A percentile compares a stretch with the other conserved stretches of the same genome.
phyloP scores from a whole-genome alignment of 2,888 invertebrate species.

The Schizaphis graminum region DNA sequence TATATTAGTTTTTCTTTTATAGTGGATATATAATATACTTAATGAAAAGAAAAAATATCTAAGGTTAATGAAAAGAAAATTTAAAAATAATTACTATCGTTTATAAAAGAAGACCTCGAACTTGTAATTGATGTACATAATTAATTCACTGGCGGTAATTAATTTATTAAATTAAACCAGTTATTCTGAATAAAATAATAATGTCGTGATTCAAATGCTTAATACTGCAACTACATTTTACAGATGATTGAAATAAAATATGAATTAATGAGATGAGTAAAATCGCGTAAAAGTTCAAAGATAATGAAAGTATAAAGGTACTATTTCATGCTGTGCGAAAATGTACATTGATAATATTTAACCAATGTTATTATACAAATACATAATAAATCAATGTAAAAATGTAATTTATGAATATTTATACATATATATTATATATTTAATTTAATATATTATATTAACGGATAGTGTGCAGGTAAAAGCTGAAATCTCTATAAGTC shows the following conservation, averaged over 20 bases:
- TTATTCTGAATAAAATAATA: background rate
- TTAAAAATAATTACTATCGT: background rate
- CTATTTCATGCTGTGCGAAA: background rate
- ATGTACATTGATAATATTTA: background rate
- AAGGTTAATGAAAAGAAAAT: background rate
- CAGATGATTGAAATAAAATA: background rate
- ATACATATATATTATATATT: too few species aligned
- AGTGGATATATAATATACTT: background rate
- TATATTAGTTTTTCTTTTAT: background rate
- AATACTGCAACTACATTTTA: background rate
- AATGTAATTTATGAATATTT: too few species aligned
- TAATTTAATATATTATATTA: background rate
- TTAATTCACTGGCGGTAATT: background rate
- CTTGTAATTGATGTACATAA: background rate
- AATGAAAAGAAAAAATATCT: background rate
- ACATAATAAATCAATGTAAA: background rate
- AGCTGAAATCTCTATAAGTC: background rate
- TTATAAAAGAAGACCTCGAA: background rate
- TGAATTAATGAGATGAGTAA: background rate
- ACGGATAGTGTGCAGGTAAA: background rate
- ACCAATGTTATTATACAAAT: background rate
- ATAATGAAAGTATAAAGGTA: background rate
- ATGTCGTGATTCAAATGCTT: background rate
- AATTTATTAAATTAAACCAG: background rate
- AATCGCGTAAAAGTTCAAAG: background rate